Evolutionary conservation across 2,888 invertebrate genomes (phyloP), one percentile per base, ranked within the genome.

Genomic region (Lamellibrachia columna): DNA sequence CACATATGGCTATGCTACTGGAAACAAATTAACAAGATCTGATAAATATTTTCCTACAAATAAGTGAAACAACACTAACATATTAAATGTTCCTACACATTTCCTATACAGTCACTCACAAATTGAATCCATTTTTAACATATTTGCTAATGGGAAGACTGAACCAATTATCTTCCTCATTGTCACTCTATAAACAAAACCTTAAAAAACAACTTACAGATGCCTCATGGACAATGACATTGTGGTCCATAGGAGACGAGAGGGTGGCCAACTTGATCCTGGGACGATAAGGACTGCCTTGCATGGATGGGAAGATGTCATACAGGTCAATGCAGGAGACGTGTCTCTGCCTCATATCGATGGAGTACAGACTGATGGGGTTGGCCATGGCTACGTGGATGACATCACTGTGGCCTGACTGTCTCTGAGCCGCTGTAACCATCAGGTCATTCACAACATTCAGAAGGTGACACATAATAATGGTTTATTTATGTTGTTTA

Each of bases 201-300:
- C 52, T 55, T 40, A 40, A 40, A 40, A 15, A 22, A 22, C 6
- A 11, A 94, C 95, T 94, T 92, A 96, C 96, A 93, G 96, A 96
- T 96, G 97, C 97, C 94, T 97, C 97, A 94, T 97, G 97, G 1
- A 97, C 93, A 28, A 97, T 94, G 91, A 97, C 94, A 92, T 96
- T 96, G 75, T 95, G 94, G 94, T 96, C 96, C 8, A 96, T 94
- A 0, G 96, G 95, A 15, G 95, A 94, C 6, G 95, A 95, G 8
- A 96, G 95, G 3, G 96, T 94, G 0, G 95, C 95, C 53, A 97
- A 91, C 93, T 95, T 95, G n/a, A 97, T 94, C 58, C 95, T 94
- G 0, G 97, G 97, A 60, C 95, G 94, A 93, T 95, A 96, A 93
- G 95, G 96, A 58, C 90, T 60, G 6, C 95, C 95, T 7, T 95